Conservation (phyloP, 2,113 vertebrate genomes). For the Murina feae region DNA sequence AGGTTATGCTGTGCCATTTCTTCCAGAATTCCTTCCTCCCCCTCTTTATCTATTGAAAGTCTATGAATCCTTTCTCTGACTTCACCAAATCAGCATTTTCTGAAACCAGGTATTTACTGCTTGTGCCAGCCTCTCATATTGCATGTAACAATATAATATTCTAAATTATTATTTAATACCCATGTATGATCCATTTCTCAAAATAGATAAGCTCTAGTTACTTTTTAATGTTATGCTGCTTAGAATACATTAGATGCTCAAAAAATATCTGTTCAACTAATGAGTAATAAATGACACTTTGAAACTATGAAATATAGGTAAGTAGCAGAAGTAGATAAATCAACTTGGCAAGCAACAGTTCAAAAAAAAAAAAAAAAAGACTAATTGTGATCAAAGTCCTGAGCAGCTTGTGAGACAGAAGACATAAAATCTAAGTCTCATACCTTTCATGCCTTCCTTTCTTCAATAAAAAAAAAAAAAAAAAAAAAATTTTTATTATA, state of each 20-base stretch:
- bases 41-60: neutral
- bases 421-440: neutral
- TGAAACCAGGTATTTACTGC: conserved; percentile 4
- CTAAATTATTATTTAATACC: neutral
- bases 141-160: neutral
- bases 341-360: neutral
- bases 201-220: neutral
- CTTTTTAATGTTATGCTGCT: neutral
- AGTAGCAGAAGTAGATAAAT: conserved; percentile 8
- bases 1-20: neutral
- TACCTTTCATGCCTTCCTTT: neutral
- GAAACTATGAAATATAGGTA: neutral
- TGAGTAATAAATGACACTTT: neutral
- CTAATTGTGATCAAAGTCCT: neutral
- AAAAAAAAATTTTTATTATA: neutral
- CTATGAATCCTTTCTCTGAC: neutral
- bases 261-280: neutral
- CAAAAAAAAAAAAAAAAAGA: neutral
- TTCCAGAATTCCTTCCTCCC: neutral
- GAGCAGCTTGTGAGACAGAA: neutral
- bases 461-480: conserved; percentile 6
- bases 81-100: neutral
- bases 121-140: neutral
- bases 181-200: neutral
- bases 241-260: neutral